Evolutionary conservation across 2,113 vertebrate genomes (phyloP).

Genomic region (Syrrhaptes paradoxus): DNA sequence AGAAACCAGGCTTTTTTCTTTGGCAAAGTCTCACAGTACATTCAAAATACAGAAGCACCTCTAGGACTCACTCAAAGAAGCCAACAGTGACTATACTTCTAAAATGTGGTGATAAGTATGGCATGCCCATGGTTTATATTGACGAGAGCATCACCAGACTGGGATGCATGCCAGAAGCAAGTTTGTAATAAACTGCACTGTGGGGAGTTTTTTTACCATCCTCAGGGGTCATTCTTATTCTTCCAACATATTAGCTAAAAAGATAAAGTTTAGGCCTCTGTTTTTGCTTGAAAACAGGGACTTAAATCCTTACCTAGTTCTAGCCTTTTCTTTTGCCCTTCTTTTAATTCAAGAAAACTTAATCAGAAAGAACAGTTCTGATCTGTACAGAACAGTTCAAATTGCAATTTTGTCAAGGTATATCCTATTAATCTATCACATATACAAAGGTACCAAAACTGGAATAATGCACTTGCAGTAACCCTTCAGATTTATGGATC

Average conservation of each 20-base stretch:
- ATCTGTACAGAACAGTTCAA: neutral
- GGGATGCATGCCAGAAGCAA: neutral
- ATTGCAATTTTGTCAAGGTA: neutral
- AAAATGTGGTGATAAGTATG: neutral
- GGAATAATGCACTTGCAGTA: neutral
- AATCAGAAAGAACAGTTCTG: neutral
- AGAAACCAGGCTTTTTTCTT: neutral
- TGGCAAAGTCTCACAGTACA: neutral
- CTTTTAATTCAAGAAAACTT: neutral
- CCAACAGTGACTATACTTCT: neutral
- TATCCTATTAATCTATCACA: neutral
- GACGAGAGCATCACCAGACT: neutral
- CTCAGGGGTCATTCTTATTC: neutral
- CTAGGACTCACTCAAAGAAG: neutral
- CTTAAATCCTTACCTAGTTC: neutral
- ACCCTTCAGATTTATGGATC: neutral
- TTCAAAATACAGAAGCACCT: neutral
- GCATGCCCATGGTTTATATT: neutral
- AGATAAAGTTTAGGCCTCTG: neutral
- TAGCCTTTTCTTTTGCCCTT: neutral
- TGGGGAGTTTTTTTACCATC: neutral
- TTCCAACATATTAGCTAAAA: neutral
- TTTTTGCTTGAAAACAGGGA: neutral
- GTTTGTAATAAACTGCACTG: neutral
- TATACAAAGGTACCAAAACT: neutral